phyloP scores from a whole-genome alignment of 2,113 vertebrate species.

The Nothobranchius furzeri region DNA sequence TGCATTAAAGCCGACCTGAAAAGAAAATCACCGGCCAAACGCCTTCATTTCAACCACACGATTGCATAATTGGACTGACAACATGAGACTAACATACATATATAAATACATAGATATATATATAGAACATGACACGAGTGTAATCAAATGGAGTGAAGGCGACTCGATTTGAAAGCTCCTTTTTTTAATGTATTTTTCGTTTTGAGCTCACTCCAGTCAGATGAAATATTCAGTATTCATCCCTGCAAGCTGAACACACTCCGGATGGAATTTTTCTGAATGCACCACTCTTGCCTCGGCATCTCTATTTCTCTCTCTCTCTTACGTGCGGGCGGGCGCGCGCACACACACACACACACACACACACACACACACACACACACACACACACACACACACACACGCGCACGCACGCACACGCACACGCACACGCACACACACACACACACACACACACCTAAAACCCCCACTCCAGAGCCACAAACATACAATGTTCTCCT shows the following conservation, averaged over 20 bases:
- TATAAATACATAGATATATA: slow-evolving; percentile 6
- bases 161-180: slow-evolving; percentile 17
- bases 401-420: slow-evolving; percentile 3
- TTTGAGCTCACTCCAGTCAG: slow-evolving; percentile 47
- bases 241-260: slow-evolving; percentile 55
- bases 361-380: slow-evolving; percentile 1
- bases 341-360: slow-evolving; percentile 7
- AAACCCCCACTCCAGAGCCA: slow-evolving; percentile 8
- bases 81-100: slow-evolving; percentile 2
- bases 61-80: slow-evolving; percentile 39
- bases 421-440: slow-evolving; percentile 1
- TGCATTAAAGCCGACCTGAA: neutral
- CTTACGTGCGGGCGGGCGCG: too few relatives aligned
- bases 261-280: slow-evolving; percentile 62
- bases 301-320: slow-evolving; percentile 21
- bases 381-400: slow-evolving; percentile 8
- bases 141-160: slow-evolving; percentile 52
- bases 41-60: slow-evolving; percentile 17
- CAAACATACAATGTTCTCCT: slow-evolving; percentile 52
- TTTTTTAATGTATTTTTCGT: slow-evolving; percentile 13
- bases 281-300: slow-evolving; percentile 35
- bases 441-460: slow-evolving; percentile 6
- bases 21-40: neutral
- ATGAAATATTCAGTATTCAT: slow-evolving; percentile 70
- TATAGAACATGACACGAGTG: slow-evolving; percentile 26